Conservation (phyloP, 2,113 vertebrate species). For the Chamaetylas fuelleborni region DNA sequence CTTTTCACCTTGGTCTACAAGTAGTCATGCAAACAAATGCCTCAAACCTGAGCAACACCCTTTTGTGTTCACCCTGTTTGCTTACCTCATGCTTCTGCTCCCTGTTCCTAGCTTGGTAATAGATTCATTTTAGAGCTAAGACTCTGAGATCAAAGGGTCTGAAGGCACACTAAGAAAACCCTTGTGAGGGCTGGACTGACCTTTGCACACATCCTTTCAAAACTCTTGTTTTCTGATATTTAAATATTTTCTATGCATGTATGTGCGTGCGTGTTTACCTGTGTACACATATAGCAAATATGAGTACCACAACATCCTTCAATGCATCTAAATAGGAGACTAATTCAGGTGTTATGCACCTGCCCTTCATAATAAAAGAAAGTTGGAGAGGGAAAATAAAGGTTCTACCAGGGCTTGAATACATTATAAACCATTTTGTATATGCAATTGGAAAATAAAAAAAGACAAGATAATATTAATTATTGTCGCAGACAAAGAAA, state of each 20-base stretch:
- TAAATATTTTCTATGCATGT: not conserved
- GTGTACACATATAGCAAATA: not conserved
- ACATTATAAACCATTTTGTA: not conserved
- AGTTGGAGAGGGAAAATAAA: not conserved
- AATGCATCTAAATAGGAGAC: not conserved
- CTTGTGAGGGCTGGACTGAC: not conserved
- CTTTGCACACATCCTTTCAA: slow-evolving; percentile 53
- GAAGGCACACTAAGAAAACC: slow-evolving; percentile 47
- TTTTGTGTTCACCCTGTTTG: slow-evolving; percentile 53
- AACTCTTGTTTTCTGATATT: slow-evolving; percentile 44
- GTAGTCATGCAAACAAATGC: slow-evolving; percentile 65
- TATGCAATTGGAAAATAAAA: not conserved
- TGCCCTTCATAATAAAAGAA: not conserved
- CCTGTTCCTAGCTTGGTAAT: slow-evolving; percentile 56
- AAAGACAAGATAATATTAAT: not conserved
- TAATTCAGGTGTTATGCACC: not conserved
- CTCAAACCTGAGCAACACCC: slow-evolving; percentile 41
- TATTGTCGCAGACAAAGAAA: not conserved
- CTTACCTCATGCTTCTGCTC: slow-evolving; percentile 63
- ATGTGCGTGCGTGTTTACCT: not conserved
- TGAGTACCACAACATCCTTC: not conserved
- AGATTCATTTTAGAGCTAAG: slow-evolving; percentile 48
- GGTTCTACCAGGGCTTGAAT: not conserved
- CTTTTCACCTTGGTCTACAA: slow-evolving; percentile 80
- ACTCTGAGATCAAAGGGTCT: slow-evolving; percentile 68